Base-by-base conservation (phyloP, 2,797 vertebrate species). In the Syngnathus acus region DNA sequence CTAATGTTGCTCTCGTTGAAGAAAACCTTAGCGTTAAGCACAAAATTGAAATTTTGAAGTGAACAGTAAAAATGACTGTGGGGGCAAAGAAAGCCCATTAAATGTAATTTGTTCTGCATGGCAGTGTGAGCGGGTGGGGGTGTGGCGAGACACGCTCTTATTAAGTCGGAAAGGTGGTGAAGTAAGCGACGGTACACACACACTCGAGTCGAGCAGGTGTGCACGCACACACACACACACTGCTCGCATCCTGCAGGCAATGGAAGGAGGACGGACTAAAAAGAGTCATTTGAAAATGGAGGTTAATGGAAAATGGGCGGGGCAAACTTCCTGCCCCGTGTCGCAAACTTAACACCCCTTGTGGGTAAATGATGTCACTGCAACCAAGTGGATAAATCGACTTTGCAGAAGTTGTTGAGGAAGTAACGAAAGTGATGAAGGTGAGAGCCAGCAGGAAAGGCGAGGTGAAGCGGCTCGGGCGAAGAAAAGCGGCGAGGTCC, bases 91-190 rank as follows among this genome's bases (percentile, higher is more conserved):
- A 92, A 93, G 90, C 90, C 93, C 94, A 94, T 96, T 95, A 96
- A 94, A 94, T 94, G 92, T 94, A 94, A 97, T 98, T 96, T 97
- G 94, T 93, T 95, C 94, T 94, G 94, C 93, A 93, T 93, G 84
- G 68, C 92, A 42, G 58, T 40, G 6, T 19, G 58, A 40, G 58
- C 6, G 17, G 8, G 9, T 2, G 21, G 37, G 40, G 59, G n/a
- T n/a, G 59, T n/a, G 59, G 38, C 88, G 89, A 92, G 92, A 83
- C 81, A 76, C 79, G 82, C 82, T 91, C 94, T 95, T 94, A 94
- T 94, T 92, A 93, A 91, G 89, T 94, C 91, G 86, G 91, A 94
- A 92, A 95, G 94, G 93, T 92, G 88, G 45, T 10, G 10, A 64
- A 45, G 47, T 38, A 64, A 37, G 13, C 23, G 13, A 16, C 4